phyloP scores from a whole-genome alignment of 1,140 invertebrate species.

The Tetragonula clypearis region DNA sequence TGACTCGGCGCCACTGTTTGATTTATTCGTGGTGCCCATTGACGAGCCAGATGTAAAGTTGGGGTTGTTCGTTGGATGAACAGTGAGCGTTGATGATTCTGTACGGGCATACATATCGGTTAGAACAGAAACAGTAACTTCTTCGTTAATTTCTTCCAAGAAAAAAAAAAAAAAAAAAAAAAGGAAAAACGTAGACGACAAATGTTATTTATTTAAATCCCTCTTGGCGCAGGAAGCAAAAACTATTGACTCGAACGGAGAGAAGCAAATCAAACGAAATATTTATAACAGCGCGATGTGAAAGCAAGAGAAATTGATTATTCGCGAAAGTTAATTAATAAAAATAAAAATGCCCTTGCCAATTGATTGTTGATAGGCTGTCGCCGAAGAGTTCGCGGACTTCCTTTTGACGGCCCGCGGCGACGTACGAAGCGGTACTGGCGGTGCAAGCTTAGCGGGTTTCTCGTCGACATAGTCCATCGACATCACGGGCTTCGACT shows the following conservation, averaged over 20 bases:
- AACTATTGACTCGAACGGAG: background rate
- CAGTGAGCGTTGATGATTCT: background rate
- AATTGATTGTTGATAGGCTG: background rate
- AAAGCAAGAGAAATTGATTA: background rate
- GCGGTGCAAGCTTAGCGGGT: constrained; percentile 29
- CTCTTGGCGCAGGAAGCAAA: background rate
- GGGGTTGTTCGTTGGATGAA: background rate
- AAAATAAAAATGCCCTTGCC: background rate
- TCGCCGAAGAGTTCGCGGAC: constrained; percentile 11
- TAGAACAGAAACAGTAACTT: background rate
- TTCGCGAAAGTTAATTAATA: background rate
- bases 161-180: background rate
- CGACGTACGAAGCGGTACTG: constrained; percentile 41
- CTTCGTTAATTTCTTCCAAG: background rate
- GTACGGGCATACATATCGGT: background rate
- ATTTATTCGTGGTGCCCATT: constrained; percentile 1
- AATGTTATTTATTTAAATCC: background rate
- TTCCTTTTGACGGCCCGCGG: constrained; percentile 59
- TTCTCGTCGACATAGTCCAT: constrained; percentile 65
- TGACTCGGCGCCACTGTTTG: background rate
- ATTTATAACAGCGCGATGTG: background rate
- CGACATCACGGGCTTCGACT: constrained; percentile 38
- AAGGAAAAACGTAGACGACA: background rate
- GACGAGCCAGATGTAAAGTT: background rate
- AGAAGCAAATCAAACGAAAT: background rate